Conservation (phyloP, 2,113 vertebrate species). For the Oryzias curvinotus region DNA sequence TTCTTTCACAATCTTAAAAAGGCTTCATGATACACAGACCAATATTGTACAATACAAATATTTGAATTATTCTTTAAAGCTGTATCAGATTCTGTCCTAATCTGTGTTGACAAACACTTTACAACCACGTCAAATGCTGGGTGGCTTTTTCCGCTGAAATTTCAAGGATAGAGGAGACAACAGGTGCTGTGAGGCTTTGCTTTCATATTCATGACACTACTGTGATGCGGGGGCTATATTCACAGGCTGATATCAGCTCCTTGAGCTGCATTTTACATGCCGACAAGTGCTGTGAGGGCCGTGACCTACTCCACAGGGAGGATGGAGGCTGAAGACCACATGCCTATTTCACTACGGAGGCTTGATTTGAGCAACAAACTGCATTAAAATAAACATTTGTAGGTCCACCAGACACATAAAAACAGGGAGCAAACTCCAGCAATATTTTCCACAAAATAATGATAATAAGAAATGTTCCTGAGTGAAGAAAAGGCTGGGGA, state of each 20-base stretch:
- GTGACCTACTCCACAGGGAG: slow-evolving; percentile 49
- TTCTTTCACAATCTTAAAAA: slow-evolving; percentile 4
- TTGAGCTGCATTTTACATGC: slow-evolving; percentile 63
- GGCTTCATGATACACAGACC: slow-evolving; percentile 38
- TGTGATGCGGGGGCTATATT: slow-evolving; percentile 77
- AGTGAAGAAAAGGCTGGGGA: not conserved
- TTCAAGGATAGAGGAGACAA: slow-evolving; percentile 50
- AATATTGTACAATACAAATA: slow-evolving; percentile 34
- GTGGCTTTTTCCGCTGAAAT: slow-evolving; percentile 64
- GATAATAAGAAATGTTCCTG: not conserved
- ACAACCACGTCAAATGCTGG: slow-evolving; percentile 39
- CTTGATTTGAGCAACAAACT: slow-evolving; percentile 14
- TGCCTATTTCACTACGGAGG: not conserved
- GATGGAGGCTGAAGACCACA: slow-evolving; percentile 20
- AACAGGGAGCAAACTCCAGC: too few species aligned
- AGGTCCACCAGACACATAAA: not conserved
- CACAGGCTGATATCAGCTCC: slow-evolving; percentile 76
- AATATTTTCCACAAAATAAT: not conserved
- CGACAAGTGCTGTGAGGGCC: slow-evolving; percentile 48
- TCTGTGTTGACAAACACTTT: slow-evolving; percentile 73
- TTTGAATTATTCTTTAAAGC: slow-evolving; percentile 39
- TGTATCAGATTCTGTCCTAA: slow-evolving; percentile 53
- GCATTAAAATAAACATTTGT: not conserved
- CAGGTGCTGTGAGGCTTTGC: slow-evolving; percentile 67
- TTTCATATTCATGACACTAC: slow-evolving; percentile 73